These are phyloP conservation scores for Cremastinae sp. DNA, from an alignment of 2,888 invertebrate genomes.

Conservation along the genomic window DNA sequence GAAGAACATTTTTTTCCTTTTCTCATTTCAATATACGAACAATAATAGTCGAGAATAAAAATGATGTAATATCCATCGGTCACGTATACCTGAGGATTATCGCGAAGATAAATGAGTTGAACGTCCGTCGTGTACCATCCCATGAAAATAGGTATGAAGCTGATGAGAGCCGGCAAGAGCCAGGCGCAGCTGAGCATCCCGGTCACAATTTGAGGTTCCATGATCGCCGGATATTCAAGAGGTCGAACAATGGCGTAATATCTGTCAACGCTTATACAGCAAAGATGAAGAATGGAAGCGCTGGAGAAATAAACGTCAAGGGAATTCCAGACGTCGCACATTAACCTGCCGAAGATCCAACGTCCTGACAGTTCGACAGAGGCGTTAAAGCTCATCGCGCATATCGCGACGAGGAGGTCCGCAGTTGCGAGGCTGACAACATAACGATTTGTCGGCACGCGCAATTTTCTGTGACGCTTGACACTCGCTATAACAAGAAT, in stretches of 20 bases:
- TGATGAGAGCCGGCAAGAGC: constrained; percentile 83
- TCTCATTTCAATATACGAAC: too few species aligned
- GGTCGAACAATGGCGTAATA: constrained; percentile 96
- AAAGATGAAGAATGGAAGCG: constrained; percentile 94
- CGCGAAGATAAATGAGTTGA: constrained; percentile 81
- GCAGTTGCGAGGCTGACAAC: constrained; percentile 96
- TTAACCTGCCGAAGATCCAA: constrained; percentile 93
- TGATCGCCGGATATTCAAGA: constrained; percentile 94
- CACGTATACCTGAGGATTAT: constrained; percentile 83
- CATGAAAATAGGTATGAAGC: constrained; percentile 84
- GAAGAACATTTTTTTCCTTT: too few species aligned
- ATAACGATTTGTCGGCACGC: constrained; percentile 96
- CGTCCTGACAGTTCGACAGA: constrained; percentile 89
- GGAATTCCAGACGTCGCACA: constrained; percentile 97
- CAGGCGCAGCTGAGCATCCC: constrained; percentile 82
- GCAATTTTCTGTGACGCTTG: constrained; percentile 88
- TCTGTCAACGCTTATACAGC: constrained; percentile 96
- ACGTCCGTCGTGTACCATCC: constrained; percentile 86
- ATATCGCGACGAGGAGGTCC: constrained; percentile 94
- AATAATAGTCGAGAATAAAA: too few species aligned
- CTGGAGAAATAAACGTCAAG: constrained; percentile 96
- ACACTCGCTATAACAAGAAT: constrained; percentile 93
- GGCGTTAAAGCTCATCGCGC: constrained; percentile 96
- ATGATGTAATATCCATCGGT: too few species aligned
- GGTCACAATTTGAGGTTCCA: constrained; percentile 89